Base-by-base conservation (phyloP, 2,113 vertebrate genomes). In the Hyla sarda region DNA sequence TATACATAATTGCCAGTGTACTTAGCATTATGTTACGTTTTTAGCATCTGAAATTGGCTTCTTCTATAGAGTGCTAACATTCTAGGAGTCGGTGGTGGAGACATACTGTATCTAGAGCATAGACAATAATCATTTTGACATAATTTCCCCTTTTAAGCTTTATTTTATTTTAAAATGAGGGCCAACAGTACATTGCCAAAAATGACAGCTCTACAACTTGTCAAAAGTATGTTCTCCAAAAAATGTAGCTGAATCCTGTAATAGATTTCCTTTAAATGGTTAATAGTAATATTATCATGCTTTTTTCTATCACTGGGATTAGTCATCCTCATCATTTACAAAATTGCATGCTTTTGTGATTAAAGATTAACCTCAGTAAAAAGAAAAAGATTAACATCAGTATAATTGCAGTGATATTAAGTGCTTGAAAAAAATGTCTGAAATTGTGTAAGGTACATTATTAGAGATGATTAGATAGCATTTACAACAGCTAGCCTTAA, bases 321-420 rank as follows among this genome's bases (percentile, higher is more conserved):
- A 79, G 76, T 79, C 48, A 79, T 58, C 50, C 58, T 41, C 54
- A 1, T 82, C 58, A 69, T 82, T 82, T 82, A 32, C 45, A 65
- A 47, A 82, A 82, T 48, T 82, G 80, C 41, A 69, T 50, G 80
- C 80, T 82, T 82, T 82, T 67, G 62, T 69, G 60, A 82, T 82
- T 82, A 69, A 69, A 50, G 41, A 67, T 82, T 67, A 82, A 47
- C 25, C 25, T 50, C 16, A 50, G 41, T 28, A 50, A 47, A 67
- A 69, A n/a, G n/a, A n/a, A 81, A 81, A 82, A 50, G 41, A 67
- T 82, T 67, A 82, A 47, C 25, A 28, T 50, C 16, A 50, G 41
- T 28, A 50, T 62, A 67, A 69, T 82, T 65, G 45, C 45, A 69
- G 37, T 69, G 41, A 47, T 69, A 69, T 82, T 47, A 82, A 62